Evolutionary conservation across 2,888 invertebrate species (phyloP).

Genomic region (Eudiplozoon nipponicum): DNA sequence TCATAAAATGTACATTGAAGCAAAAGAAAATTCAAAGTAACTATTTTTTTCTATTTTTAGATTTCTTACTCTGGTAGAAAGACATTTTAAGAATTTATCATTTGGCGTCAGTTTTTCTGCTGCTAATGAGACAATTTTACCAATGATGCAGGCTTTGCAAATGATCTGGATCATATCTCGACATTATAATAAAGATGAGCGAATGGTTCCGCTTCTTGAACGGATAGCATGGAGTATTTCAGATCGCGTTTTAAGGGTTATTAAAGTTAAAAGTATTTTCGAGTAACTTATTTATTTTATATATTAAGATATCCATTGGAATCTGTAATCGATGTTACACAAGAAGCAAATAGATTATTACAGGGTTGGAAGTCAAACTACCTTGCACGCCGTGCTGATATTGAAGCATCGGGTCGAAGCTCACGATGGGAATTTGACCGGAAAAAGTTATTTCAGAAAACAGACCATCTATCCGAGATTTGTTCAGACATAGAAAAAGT

Average conservation of each 20-base stretch:
- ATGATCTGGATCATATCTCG: slow-evolving; percentile 64
- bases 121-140: slow-evolving; percentile 41
- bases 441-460: slow-evolving; percentile 42
- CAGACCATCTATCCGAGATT: slow-evolving; percentile 50
- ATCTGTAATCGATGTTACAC: slow-evolving; percentile 31
- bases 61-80: slow-evolving; percentile 40
- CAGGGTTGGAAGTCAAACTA: slow-evolving; percentile 44
- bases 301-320: slow-evolving; percentile 20
- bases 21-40: slow-evolving; percentile 38
- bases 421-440: slow-evolving; percentile 65
- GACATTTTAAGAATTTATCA: slow-evolving; percentile 34
- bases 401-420: slow-evolving; percentile 51
- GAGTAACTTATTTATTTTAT: slow-evolving; percentile 32
- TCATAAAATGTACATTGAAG: slow-evolving; percentile 37
- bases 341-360: slow-evolving; percentile 38
- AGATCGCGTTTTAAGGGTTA: slow-evolving; percentile 39
- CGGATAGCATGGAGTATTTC: slow-evolving; percentile 50
- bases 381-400: slow-evolving; percentile 43
- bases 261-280: slow-evolving; percentile 42
- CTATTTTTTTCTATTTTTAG: slow-evolving; percentile 21
- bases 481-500: slow-evolving; percentile 46
- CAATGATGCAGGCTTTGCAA: slow-evolving; percentile 47
- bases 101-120: slow-evolving; percentile 29
- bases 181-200: slow-evolving; percentile 49
- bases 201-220: slow-evolving; percentile 49